Conservation (phyloP, 2,797 vertebrate genomes). For the Epinephelus malabaricus region DNA sequence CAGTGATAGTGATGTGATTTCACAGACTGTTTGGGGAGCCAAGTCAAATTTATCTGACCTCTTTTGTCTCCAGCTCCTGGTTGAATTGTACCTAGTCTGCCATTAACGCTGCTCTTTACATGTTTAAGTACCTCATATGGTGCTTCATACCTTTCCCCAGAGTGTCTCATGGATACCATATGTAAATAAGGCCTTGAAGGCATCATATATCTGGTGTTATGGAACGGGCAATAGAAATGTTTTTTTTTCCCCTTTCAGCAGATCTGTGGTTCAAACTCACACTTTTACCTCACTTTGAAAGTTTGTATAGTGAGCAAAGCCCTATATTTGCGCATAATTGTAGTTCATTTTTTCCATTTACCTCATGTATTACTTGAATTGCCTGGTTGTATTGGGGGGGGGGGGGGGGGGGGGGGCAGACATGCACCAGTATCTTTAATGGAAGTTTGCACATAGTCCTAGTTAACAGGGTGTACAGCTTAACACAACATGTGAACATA, state of each 20-base stretch:
- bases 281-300: slow-evolving; percentile 49
- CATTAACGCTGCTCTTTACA: slow-evolving; percentile 80
- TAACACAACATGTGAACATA: slow-evolving; percentile 67
- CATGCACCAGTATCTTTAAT: not conserved
- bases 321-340: no score
- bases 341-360: no score
- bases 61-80: slow-evolving; percentile 73
- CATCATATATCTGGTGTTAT: slow-evolving; percentile 69
- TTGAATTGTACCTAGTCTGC: slow-evolving; percentile 83
- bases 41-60: slow-evolving; percentile 77
- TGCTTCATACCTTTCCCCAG: slow-evolving; percentile 70
- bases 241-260: slow-evolving; percentile 2
- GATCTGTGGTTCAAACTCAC: slow-evolving; percentile 32
- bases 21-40: slow-evolving; percentile 80
- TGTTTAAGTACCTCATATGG: slow-evolving; percentile 78
- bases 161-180: slow-evolving; percentile 75
- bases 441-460: slow-evolving; percentile 21
- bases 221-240: slow-evolving; percentile 37
- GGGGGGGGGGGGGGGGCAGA: no score
- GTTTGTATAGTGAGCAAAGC: not conserved
- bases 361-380: no score
- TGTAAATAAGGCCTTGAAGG: slow-evolving; percentile 78
- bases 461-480: slow-evolving; percentile 43
- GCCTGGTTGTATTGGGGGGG: no score
- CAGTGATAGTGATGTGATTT: slow-evolving; percentile 80